Evolutionary conservation across 2,888 invertebrate genomes (phyloP).

Genomic region (Aricia artaxerxes): DNA sequence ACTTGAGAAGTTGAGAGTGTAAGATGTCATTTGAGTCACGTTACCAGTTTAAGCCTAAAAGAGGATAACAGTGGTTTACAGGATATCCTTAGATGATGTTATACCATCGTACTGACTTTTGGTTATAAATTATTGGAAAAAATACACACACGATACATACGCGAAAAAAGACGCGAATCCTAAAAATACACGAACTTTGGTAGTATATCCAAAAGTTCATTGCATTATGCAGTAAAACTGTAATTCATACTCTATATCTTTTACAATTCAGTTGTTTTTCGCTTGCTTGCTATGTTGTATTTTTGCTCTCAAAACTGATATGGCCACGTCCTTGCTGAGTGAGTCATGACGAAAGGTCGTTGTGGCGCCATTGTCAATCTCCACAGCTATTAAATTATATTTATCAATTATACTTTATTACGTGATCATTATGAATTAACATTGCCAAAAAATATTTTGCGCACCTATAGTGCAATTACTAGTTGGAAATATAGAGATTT

Average conservation of each 20-base stretch:
- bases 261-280: not conserved
- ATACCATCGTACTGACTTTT: too few species aligned
- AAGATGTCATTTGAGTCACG: too few species aligned
- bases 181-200: not conserved
- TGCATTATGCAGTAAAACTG: not conserved
- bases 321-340: slow-evolving; percentile 31
- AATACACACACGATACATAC: too few species aligned
- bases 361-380: slow-evolving; percentile 9
- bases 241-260: not conserved
- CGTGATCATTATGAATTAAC: not conserved
- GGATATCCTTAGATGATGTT: too few species aligned
- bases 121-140: too few species aligned
- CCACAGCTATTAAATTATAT: not conserved
- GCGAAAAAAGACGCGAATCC: not conserved
- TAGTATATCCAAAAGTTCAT: not conserved
- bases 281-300: not conserved
- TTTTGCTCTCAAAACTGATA: slow-evolving; percentile 24
- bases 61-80: too few species aligned
- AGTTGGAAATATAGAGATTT: too few species aligned
- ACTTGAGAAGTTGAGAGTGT: too few species aligned
- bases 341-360: slow-evolving; percentile 31
- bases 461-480: too few species aligned
- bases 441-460: not conserved
- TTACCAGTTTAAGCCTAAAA: too few species aligned
- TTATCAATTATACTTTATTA: not conserved